These are phyloP conservation scores for Charanyca ferruginea DNA, from an alignment of 2,888 invertebrate genomes.

Conservation along the genomic window DNA sequence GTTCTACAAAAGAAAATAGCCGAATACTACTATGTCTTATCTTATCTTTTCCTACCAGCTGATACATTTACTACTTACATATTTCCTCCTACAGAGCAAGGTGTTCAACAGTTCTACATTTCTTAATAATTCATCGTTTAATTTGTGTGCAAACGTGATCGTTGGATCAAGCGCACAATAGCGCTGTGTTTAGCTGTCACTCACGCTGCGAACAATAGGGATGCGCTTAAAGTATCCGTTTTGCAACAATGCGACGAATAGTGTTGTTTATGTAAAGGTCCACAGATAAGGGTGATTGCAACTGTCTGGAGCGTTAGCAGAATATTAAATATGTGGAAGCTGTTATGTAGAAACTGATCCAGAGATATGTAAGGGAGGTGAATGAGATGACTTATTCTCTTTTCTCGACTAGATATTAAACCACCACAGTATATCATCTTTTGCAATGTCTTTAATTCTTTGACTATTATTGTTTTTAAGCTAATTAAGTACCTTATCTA, in stretches of 20 bases:
- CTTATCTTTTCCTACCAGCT: constrained; percentile 8
- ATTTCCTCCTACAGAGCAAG: not conserved
- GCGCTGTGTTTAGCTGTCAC: constrained; percentile 81
- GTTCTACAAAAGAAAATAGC: no score
- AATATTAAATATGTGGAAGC: constrained; percentile 50
- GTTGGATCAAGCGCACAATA: constrained; percentile 68
- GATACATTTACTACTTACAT: not conserved
- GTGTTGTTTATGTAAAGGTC: constrained; percentile 72
- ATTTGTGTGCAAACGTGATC: constrained; percentile 58
- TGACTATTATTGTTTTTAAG: no score
- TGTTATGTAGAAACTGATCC: constrained; percentile 28
- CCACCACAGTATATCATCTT: not conserved
- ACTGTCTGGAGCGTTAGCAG: constrained; percentile 73
- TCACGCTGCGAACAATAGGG: constrained; percentile 79
- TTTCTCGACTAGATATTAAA: not conserved
- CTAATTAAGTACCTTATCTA: no score
- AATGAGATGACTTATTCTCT: not conserved
- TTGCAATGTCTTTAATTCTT: no score
- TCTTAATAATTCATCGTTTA: constrained; percentile 59
- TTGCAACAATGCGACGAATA: constrained; percentile 74
- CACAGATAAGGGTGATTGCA: constrained; percentile 81
- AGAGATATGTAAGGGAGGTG: no score
- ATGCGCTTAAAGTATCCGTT: constrained; percentile 78
- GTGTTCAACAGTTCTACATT: constrained; percentile 27
- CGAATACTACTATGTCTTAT: not conserved